A percentile compares a stretch with the other conserved stretches of the same genome.
phyloP scores from a whole-genome alignment of 2,888 invertebrate genomes.

The Calliopum simillimum region DNA sequence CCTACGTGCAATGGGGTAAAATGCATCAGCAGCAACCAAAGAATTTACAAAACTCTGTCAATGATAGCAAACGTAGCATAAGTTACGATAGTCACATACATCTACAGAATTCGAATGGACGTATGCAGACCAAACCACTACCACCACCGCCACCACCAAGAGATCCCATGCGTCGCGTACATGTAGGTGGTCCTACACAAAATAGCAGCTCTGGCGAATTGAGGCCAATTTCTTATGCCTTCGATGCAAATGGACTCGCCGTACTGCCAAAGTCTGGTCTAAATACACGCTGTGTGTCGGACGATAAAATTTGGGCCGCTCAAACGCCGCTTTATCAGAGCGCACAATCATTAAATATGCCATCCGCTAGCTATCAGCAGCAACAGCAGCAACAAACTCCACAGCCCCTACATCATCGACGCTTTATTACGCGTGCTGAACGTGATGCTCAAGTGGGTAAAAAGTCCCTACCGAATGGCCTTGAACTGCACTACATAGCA shows the following conservation, averaged over 20 bases:
- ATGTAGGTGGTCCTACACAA: conserved; percentile 58
- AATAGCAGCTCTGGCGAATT: conserved; percentile 60
- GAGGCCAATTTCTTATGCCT: conserved; percentile 71
- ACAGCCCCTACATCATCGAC: conserved; percentile 48
- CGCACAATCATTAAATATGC: conserved; percentile 59
- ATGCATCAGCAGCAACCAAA: conserved; percentile 51
- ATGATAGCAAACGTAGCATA: conserved; percentile 62
- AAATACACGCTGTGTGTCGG: conserved; percentile 65
- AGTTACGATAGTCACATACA: conserved; percentile 67
- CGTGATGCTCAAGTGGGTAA: conserved; percentile 60
- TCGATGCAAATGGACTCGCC: conserved; percentile 63
- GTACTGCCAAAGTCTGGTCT: conserved; percentile 45
- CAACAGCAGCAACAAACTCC: conserved; percentile 25
- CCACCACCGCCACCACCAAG: conserved; percentile 86
- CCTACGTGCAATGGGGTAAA: conserved; percentile 60
- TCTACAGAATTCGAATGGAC: conserved; percentile 57
- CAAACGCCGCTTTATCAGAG: conserved; percentile 60
- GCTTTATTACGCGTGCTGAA: conserved; percentile 62
- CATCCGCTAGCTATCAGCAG: conserved; percentile 30
- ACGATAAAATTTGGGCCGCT: conserved; percentile 66
- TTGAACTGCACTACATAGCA: conserved; percentile 76
- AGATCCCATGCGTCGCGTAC: conserved; percentile 75
- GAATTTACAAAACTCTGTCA: conserved; percentile 59
- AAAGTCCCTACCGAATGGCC: conserved; percentile 60
- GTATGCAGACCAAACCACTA: conserved; percentile 63